Evolutionary conservation across 2,888 invertebrate species (phyloP).

Genomic region (Nomada hirtipes): DNA sequence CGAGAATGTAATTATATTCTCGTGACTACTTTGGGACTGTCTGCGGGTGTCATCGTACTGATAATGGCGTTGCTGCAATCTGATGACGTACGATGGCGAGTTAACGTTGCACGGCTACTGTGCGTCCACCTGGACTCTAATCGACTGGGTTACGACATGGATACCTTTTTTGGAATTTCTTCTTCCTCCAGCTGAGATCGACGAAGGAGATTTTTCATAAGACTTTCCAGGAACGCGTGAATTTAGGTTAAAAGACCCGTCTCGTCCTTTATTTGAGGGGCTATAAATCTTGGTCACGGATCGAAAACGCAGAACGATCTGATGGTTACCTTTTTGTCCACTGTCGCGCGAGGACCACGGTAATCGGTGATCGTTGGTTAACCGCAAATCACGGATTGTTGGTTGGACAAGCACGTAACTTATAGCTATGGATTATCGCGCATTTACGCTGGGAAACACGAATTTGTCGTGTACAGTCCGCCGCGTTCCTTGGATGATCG

Average conservation of each 20-base stretch:
- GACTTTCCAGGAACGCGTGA: not conserved
- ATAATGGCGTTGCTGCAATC: conserved; percentile 55
- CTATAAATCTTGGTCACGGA: not conserved
- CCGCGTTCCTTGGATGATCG: not conserved
- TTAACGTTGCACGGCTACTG: conserved; percentile 52
- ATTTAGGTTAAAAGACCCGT: not conserved
- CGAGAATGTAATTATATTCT: conserved; percentile 18
- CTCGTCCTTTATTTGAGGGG: not conserved
- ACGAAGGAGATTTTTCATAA: not conserved
- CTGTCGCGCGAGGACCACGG: conserved; percentile 18
- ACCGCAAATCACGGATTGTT: conserved; percentile 57
- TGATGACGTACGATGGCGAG: conserved; percentile 55
- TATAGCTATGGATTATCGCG: conserved; percentile 27
- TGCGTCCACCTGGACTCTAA: conserved; percentile 5
- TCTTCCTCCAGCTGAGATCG: not conserved
- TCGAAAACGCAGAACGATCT: conserved; percentile 14
- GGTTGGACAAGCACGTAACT: conserved; percentile 37
- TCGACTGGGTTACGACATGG: conserved; percentile 21
- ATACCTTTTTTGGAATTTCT: not conserved
- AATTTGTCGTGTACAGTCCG: conserved; percentile 27
- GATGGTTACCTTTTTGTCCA: conserved; percentile 3
- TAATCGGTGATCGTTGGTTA: conserved; percentile 31
- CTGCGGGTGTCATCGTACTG: not conserved
- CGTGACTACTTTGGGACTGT: conserved; percentile 10
- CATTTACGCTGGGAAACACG: conserved; percentile 32